Conservation (phyloP, 2,113 vertebrate genomes). For the Bucco capensis region DNA sequence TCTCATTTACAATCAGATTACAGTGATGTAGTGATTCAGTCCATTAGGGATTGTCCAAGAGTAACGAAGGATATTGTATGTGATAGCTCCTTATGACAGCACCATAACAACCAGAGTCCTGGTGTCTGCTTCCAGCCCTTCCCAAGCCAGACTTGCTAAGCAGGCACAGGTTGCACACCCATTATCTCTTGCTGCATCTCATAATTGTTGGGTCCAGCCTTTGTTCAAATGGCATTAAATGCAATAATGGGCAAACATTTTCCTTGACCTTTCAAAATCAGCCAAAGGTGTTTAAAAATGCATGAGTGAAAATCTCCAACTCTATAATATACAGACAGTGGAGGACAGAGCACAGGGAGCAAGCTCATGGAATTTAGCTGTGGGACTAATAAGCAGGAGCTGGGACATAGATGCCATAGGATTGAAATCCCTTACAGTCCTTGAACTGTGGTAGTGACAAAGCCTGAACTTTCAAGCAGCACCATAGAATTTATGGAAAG, state of each 20-base stretch:
- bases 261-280: not conserved
- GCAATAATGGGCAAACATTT: not conserved
- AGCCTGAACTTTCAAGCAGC: not conserved
- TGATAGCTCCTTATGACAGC: not conserved
- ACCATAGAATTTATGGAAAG: not conserved
- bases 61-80: not conserved
- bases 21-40: not conserved
- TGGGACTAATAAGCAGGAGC: not conserved
- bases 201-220: not conserved
- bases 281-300: not conserved
- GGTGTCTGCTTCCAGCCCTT: not conserved
- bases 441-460: not conserved
- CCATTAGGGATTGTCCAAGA: not conserved
- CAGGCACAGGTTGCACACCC: not conserved
- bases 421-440: not conserved
- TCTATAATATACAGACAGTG: not conserved
- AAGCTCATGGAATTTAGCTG: not conserved
- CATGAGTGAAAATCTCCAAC: not conserved
- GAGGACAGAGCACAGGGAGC: not conserved
- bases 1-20: slow-evolving; percentile 16
- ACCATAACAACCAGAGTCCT: not conserved
- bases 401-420: accelerated
- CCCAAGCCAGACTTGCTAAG: not conserved
- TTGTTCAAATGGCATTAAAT: not conserved
- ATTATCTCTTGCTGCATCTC: not conserved